Evolutionary conservation across 35 echinoderm and acorn worm genomes (phyloP), one percentile per base, ranked within the genome.

Genomic region (Eucidaris tribuloides): DNA sequence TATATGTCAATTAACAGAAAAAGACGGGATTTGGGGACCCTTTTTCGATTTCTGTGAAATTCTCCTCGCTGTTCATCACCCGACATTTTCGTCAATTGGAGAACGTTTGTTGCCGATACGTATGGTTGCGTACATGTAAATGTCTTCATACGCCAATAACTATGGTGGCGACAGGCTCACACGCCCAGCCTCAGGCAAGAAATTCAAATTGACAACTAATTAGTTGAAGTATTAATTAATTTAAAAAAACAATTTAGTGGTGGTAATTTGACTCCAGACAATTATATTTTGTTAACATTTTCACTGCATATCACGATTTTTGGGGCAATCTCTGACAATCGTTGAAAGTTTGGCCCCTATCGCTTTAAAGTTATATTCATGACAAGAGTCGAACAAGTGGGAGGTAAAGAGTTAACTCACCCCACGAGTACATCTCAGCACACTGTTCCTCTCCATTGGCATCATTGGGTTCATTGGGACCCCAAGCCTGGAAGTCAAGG

Each of bases 381-480:
- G 37, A 38, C 2, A 15, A 41, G 3, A 45, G 15, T 77, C 2
- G 5, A 2, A 11, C 24, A 77, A 54, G 4, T 4, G 40, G 46
- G 39, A 42, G 37, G 36, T 40, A 19, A 28, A 24, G 56, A 22
- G 30, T 59, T 74, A 27, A 44, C 20, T 74, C 44, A 44, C 68
- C 22, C 44, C 35, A 5, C 11, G 29, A 74, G 81, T 80, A 81
- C 82, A 77, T 93, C 49, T 88, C 91, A 13, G 45, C 91, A 84
- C 91, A 94, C 43, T 89, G 62, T 46, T 94, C 91, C 32, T 88
- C 91, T 30, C 91, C 91, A 46, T 94, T 94, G 45, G 50, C 83
- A 57, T 94, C 91, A 71, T 94, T 94, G 9, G 91, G 91, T 28
- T 94, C 91, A 5, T 65, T 82, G 17, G 60, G 45, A 9, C 41